phyloP scores from a whole-genome alignment of 1,140 invertebrate genomes.

The Drosophila pandora region DNA sequence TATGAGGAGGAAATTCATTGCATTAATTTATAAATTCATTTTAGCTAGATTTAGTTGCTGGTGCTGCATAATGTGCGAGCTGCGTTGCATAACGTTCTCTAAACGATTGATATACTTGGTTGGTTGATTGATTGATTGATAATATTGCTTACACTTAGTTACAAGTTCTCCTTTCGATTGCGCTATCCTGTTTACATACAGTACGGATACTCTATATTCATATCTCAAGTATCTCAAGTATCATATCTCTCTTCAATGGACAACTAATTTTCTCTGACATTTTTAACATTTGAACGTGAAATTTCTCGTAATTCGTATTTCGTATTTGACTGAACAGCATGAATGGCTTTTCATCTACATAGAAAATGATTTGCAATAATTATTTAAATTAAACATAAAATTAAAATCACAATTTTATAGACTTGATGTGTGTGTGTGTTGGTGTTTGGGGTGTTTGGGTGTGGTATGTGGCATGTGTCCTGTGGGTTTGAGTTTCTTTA shows the following conservation, averaged over 20 bases:
- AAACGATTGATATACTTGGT: constrained; percentile 51
- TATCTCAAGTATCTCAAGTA: constrained; percentile 9
- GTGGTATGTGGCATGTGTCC: constrained; percentile 4
- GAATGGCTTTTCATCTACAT: constrained; percentile 49
- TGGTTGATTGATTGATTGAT: constrained; percentile 21
- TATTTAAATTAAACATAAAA: constrained; percentile 81
- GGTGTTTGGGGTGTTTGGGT: constrained; percentile 13
- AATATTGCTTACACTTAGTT: constrained; percentile 64
- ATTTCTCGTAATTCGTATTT: constrained; percentile 7
- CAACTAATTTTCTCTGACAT: constrained; percentile 37
- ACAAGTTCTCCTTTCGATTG: constrained; percentile 29
- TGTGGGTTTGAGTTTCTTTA: constrained; percentile 19
- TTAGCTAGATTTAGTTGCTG: constrained; percentile 59
- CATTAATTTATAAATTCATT: constrained; percentile 74
- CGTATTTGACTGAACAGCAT: constrained; percentile 41
- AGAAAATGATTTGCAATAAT: constrained; percentile 44
- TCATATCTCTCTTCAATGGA: constrained; percentile 26
- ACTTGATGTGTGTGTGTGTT: constrained; percentile 73
- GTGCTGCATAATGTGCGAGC: constrained; percentile 17
- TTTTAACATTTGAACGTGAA: constrained; percentile 30
- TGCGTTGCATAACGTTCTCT: constrained; percentile 61
- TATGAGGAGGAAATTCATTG: constrained; percentile 69
- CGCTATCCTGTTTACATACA: constrained; percentile 29
- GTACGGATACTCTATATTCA: constrained; percentile 4
- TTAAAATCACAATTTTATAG: constrained; percentile 84